Percentiles rank a stretch among this genome's conserved stretches.
These are phyloP conservation scores for Cepphus grylle DNA, from an alignment of 2,113 vertebrate species.

Conservation along the genomic window DNA sequence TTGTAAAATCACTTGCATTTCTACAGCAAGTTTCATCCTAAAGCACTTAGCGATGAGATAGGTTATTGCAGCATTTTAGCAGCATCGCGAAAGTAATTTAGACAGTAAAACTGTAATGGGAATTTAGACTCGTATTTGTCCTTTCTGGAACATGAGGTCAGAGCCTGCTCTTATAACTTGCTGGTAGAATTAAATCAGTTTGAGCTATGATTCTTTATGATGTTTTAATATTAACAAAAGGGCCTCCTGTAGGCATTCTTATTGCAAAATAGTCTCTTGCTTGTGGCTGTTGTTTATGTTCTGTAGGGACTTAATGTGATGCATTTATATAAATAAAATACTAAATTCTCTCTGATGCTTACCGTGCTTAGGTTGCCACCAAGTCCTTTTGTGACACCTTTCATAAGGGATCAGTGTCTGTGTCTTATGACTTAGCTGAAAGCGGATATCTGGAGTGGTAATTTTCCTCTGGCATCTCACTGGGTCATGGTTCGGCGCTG, in stretches of 20 bases:
- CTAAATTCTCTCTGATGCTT: background rate
- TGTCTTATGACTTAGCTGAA: background rate
- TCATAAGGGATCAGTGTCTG: background rate
- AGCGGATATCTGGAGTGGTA: background rate
- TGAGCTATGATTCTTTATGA: background rate
- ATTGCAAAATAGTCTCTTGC: background rate
- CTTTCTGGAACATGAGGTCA: slow-evolving; percentile 5
- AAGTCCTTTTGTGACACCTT: background rate
- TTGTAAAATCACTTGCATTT: background rate
- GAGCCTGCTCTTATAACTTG: background rate
- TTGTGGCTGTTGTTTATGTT: background rate
- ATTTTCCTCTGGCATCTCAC: background rate
- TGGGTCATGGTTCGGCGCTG: background rate
- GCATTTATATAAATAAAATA: background rate
- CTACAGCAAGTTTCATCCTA: background rate
- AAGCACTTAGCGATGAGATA: background rate
- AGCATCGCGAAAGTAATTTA: background rate
- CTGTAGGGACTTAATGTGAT: background rate
- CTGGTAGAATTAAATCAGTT: background rate
- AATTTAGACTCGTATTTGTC: background rate
- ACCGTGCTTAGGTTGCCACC: background rate
- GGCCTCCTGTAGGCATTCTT: background rate
- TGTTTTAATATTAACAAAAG: background rate
- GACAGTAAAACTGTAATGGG: slow-evolving; percentile 18
- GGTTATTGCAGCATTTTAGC: background rate